Evolutionary conservation across 2,113 vertebrate genomes (phyloP).

Genomic region (Caranx ignobilis): DNA sequence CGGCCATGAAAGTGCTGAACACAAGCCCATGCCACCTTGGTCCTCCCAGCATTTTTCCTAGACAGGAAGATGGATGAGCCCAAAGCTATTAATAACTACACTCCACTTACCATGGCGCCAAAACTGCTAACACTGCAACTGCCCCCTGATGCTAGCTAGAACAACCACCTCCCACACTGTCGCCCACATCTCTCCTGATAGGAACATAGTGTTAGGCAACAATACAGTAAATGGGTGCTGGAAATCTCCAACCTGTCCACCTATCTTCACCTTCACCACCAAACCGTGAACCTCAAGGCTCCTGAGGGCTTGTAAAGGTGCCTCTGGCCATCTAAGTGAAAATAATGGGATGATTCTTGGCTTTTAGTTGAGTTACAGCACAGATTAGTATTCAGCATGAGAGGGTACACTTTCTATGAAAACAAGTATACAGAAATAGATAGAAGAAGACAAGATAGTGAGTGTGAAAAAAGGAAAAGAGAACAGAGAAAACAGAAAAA

Average conservation of each 20-base stretch:
- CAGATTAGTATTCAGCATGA: slow-evolving; percentile 23
- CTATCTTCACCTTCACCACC: slow-evolving; percentile 24
- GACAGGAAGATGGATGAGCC: slow-evolving; percentile 84
- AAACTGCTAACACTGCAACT: slow-evolving; percentile 83
- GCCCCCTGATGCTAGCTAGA: slow-evolving; percentile 79
- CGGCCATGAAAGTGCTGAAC: slow-evolving; percentile 79
- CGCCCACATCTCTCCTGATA: slow-evolving; percentile 74
- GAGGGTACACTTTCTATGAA: slow-evolving; percentile 21
- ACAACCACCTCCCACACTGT: slow-evolving; percentile 80
- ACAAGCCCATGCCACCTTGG: slow-evolving; percentile 76
- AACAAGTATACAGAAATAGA: slow-evolving; percentile 1
- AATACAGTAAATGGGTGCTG: slow-evolving; percentile 54
- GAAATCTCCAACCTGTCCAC: slow-evolving; percentile 59
- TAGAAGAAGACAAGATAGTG: slow-evolving; percentile 20
- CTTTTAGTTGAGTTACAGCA: slow-evolving; percentile 11
- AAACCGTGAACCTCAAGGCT: slow-evolving; percentile 29
- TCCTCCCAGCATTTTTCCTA: slow-evolving; percentile 76
- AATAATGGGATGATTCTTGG: neutral
- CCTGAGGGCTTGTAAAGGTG: slow-evolving; percentile 5
- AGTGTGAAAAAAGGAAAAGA: slow-evolving; percentile 14
- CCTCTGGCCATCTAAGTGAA: slow-evolving; percentile 10
- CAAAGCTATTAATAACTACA: slow-evolving; percentile 85
- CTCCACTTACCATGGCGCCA: slow-evolving; percentile 79
- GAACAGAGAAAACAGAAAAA: neutral
- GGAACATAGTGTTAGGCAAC: slow-evolving; percentile 68